Evolutionary conservation across 2,888 invertebrate genomes (phyloP).

Genomic region (Xestobium rufovillosum): DNA sequence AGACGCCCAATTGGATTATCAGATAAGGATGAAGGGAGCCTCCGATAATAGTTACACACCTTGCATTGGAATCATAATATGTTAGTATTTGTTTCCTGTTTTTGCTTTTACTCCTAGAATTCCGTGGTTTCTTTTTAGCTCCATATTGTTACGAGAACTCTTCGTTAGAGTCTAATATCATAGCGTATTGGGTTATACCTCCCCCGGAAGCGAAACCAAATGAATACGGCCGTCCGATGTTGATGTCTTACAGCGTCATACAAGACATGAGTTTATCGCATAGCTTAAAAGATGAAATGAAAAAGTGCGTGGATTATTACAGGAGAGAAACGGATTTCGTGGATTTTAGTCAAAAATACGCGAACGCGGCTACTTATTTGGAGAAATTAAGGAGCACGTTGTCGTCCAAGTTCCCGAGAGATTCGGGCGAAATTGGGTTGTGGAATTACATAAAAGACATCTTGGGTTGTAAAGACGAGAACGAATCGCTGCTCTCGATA

Average conservation of each 20-base stretch:
- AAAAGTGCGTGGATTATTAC: slow-evolving; percentile 79
- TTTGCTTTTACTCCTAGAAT: slow-evolving; percentile 10
- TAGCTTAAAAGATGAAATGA: slow-evolving; percentile 79
- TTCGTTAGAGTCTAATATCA: slow-evolving; percentile 73
- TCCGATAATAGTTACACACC: slow-evolving; percentile 89
- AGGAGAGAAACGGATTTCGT: slow-evolving; percentile 59
- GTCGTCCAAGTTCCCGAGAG: slow-evolving; percentile 74
- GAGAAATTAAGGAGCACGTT: slow-evolving; percentile 80
- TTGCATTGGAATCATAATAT: slow-evolving; percentile 85
- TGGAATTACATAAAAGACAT: slow-evolving; percentile 75
- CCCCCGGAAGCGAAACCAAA: slow-evolving; percentile 87
- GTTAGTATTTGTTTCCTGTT: slow-evolving; percentile 51
- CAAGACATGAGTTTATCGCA: slow-evolving; percentile 75
- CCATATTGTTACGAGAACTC: slow-evolving; percentile 76
- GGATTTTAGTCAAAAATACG: slow-evolving; percentile 60
- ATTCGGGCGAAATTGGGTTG: slow-evolving; percentile 61
- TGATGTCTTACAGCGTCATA: slow-evolving; percentile 76
- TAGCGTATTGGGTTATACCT: slow-evolving; percentile 93
- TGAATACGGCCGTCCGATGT: slow-evolving; percentile 88
- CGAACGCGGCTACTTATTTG: slow-evolving; percentile 64
- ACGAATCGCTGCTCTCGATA: slow-evolving; percentile 54
- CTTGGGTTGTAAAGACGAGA: slow-evolving; percentile 65
- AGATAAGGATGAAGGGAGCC: slow-evolving; percentile 88
- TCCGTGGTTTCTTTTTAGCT: slow-evolving; percentile 51
- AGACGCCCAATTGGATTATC: slow-evolving; percentile 89